Conservation (phyloP, 1,140 invertebrate genomes). For the Drosophila bocki region DNA sequence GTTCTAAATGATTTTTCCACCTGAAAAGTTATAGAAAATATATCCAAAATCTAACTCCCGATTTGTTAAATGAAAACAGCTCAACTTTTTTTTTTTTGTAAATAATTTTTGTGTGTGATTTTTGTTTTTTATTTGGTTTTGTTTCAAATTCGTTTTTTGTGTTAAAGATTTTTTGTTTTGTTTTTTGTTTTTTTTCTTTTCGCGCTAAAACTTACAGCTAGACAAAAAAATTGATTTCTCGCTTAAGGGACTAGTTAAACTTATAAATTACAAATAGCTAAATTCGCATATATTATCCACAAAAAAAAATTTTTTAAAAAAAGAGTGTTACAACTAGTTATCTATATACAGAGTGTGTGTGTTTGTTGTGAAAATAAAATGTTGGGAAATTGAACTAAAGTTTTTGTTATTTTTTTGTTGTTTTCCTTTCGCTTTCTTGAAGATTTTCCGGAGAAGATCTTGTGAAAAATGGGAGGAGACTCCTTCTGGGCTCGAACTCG, state of each 20-base stretch:
- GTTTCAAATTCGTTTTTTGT: conserved; percentile 77
- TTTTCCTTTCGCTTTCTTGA: conserved; percentile 9
- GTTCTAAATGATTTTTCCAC: no score
- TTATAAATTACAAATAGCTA: conserved; percentile 76
- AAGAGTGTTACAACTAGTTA: conserved; percentile 38
- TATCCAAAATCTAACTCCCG: not conserved
- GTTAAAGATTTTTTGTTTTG: conserved; percentile 42
- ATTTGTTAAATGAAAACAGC: conserved; percentile 17
- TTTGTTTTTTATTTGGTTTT: conserved; percentile 73
- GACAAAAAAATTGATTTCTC: conserved; percentile 74
- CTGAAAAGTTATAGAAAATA: conserved; percentile 2
- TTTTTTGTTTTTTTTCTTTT: conserved; percentile 48
- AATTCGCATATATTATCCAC: conserved; percentile 71
- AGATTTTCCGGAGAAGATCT: conserved; percentile 41
- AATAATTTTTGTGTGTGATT: conserved; percentile 60
- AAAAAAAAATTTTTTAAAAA: conserved; percentile 46
- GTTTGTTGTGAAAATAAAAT: conserved; percentile 24
- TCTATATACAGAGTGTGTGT: conserved; percentile 34
- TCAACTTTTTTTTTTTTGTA: conserved; percentile 46
- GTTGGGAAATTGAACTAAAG: conserved; percentile 64
- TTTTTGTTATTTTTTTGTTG: conserved; percentile 8
- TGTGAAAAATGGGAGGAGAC: conserved; percentile 22
- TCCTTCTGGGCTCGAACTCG: conserved; percentile 58
- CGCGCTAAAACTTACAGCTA: conserved; percentile 77
- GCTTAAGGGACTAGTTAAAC: conserved; percentile 74